Conservation (phyloP, 2,888 invertebrate genomes). For the Eurytoma californica region DNA sequence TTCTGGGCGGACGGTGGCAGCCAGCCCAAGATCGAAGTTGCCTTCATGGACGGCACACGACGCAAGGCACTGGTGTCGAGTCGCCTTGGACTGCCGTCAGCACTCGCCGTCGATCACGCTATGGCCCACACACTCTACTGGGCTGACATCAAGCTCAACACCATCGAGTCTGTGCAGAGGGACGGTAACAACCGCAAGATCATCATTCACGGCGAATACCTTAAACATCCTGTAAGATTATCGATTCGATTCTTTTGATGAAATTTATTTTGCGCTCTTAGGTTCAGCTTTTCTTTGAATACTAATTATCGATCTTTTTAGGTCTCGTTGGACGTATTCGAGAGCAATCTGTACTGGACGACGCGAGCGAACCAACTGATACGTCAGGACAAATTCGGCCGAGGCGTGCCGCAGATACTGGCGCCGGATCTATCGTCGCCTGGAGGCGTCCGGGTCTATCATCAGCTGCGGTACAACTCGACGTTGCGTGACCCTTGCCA, state of each 20-base stretch:
- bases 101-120: constrained; percentile 91
- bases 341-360: constrained; percentile 95
- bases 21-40: constrained; percentile 93
- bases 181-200: constrained; percentile 87
- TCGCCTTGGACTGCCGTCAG: constrained; percentile 89
- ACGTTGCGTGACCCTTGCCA: constrained; percentile 82
- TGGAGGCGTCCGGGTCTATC: constrained; percentile 91
- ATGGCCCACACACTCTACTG: constrained; percentile 95
- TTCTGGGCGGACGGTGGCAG: constrained; percentile 96
- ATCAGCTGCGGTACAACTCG: constrained; percentile 88
- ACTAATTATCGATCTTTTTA: background rate
- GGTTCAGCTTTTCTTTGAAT: background rate
- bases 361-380: constrained; percentile 90
- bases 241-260: background rate
- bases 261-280: background rate
- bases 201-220: constrained; percentile 82
- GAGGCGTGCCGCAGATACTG: constrained; percentile 90
- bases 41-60: constrained; percentile 98
- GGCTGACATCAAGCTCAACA: constrained; percentile 95
- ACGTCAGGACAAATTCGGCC: constrained; percentile 96
- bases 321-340: constrained; percentile 91
- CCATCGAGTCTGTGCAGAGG: constrained; percentile 89
- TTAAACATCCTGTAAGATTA: constrained; percentile 60
- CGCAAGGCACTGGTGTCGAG: constrained; percentile 88
- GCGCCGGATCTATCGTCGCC: constrained; percentile 90